Evolutionary conservation across 2,113 vertebrate genomes (phyloP), one percentile per base, ranked within the genome.

Genomic region (Isurus oxyrinchus): DNA sequence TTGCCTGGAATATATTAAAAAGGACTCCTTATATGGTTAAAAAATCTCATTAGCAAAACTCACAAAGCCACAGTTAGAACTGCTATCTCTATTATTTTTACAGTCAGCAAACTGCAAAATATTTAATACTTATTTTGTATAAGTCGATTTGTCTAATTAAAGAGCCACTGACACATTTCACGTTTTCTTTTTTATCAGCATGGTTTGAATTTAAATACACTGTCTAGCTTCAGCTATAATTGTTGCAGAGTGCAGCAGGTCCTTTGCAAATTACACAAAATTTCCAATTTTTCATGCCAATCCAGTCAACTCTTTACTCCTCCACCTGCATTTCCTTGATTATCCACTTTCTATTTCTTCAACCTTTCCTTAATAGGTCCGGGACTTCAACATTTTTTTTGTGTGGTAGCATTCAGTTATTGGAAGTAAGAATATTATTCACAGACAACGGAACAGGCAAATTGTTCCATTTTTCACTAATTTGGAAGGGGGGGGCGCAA

Each of bases 1-100:
- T 98, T 99, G 99, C 96, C 99, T 98, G 98, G 97, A 44, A 97
- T 67, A n/a, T 35, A 96, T 27, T 5, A 96, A n/a, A 61, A 97
- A 2, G 0, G 16, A 40, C 14, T 57, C n/a, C 5, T 10, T 16
- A 0, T 40, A 2, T 40, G 90, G 14, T 94, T 63, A 63, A 40
- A 59, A 94, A 94, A 23, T 40, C 59, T 16, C 57, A 93, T 63
- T 57, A 35, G 25, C 0, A 10, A 13, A 57, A 90, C 53, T 14
- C 59, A 90, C 27, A 10, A 57, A 31, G 8, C 11, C 53, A 88
- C 16, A 53, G 25, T 55, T 57, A 31, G 53, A 31, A 59, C 0
- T 61, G 59, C 31, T 61, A n/a, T 7, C 31, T n/a, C 76, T 81
- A 59, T n/a, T 23, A 35, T 31, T 59, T 19, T 19, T 40, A n/a